Percentiles rank a stretch among this genome's conserved stretches.
phyloP scores from a whole-genome alignment of 1,140 invertebrate species.

The Liolophura sinensis region DNA sequence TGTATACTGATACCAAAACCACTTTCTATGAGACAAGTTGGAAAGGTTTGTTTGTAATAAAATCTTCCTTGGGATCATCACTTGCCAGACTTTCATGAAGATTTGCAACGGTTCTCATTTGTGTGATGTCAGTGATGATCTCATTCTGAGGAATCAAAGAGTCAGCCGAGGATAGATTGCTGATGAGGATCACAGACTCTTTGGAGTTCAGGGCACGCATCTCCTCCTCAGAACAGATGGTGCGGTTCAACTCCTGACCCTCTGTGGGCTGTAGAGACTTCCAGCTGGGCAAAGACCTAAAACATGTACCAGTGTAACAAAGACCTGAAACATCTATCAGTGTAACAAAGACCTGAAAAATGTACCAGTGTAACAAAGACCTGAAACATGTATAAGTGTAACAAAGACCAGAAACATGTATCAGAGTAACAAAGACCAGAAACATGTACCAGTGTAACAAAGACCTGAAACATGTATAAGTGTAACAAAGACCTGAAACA shows the following conservation, averaged over 20 bases:
- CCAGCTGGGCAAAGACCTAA: conserved; percentile 82
- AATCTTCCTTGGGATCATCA: no score
- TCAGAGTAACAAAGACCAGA: no score
- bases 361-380: no score
- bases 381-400: no score
- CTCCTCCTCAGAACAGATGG: conserved; percentile 65
- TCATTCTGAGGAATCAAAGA: conserved; percentile 82
- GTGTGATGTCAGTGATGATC: conserved; percentile 77
- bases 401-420: no score
- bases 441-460: no score
- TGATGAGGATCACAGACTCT: conserved; percentile 90
- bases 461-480: neutral
- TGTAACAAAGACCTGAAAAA: no score
- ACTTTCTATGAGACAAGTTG: neutral
- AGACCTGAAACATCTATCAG: neutral
- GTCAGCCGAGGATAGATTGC: conserved; percentile 74
- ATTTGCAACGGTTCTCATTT: conserved; percentile 81
- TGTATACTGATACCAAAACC: neutral
- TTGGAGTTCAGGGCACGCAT: conserved; percentile 79
- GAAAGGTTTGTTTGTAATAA: neutral
- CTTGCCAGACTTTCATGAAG: conserved; percentile 89
- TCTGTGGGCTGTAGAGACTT: conserved; percentile 69
- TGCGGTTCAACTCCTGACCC: conserved; percentile 44
- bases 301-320: neutral
- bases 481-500: neutral